Conservation (phyloP, 2,797 vertebrate genomes). For the Erpetoichthys calabaricus region DNA sequence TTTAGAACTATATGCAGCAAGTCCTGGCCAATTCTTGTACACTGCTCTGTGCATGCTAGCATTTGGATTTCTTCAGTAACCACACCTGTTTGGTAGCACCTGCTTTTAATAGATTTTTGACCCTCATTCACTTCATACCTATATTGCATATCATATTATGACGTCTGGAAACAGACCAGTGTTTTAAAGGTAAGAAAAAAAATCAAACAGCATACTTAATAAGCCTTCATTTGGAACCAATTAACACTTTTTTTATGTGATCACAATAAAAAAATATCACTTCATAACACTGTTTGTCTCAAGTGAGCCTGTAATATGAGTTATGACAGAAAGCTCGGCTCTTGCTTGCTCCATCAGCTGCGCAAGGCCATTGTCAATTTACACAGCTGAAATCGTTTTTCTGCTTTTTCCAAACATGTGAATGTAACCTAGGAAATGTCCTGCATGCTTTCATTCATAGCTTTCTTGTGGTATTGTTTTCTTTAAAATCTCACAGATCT, state of each 20-base stretch:
- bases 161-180: neutral
- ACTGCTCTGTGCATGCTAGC: too few relatives aligned
- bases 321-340: constrained; percentile 32
- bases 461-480: constrained; percentile 48
- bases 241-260: constrained; percentile 32
- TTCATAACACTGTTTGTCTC: constrained; percentile 20
- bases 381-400: constrained; percentile 47
- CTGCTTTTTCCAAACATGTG: constrained; percentile 29
- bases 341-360: constrained; percentile 33
- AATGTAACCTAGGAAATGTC: constrained; percentile 30
- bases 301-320: constrained; percentile 22
- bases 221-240: constrained; percentile 35
- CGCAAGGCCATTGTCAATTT: constrained; percentile 49
- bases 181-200: constrained; percentile 31
- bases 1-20: too few relatives aligned
- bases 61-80: too few relatives aligned
- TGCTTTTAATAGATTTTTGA: too few relatives aligned
- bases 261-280: constrained; percentile 22
- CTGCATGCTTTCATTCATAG: constrained; percentile 31
- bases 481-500: constrained; percentile 39
- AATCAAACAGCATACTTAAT: constrained; percentile 18
- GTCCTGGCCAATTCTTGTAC: too few relatives aligned
- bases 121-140: too few relatives aligned
- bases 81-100: too few relatives aligned
- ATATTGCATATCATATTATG: too few relatives aligned